phyloP scores from a whole-genome alignment of 2,113 vertebrate species.

The Campylomormyrus numenius region DNA sequence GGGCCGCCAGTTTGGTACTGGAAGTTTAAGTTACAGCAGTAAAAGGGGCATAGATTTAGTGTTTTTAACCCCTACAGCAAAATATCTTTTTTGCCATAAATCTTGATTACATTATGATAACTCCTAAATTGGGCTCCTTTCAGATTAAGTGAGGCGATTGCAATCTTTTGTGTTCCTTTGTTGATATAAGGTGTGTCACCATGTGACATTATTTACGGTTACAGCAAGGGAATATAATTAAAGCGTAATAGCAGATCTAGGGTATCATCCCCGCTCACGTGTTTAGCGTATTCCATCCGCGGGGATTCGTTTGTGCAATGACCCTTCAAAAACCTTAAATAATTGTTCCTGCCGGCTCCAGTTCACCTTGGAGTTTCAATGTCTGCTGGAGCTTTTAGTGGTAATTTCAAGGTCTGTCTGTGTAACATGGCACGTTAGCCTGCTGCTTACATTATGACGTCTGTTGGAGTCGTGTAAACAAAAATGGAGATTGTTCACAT shows the following conservation, averaged over 20 bases:
- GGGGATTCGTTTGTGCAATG: background rate
- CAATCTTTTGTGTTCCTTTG: background rate
- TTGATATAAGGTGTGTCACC: background rate
- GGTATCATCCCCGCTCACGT: background rate
- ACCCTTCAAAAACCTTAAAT: background rate
- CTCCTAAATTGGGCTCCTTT: background rate
- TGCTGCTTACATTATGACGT: background rate
- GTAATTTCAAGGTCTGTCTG: background rate
- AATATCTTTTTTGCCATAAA: background rate
- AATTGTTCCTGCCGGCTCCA: background rate
- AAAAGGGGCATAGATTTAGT: background rate
- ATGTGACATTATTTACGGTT: background rate
- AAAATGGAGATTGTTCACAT: background rate
- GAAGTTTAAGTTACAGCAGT: background rate
- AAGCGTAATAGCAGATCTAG: background rate
- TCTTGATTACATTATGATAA: background rate
- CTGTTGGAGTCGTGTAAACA: background rate
- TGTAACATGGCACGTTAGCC: background rate
- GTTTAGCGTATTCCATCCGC: background rate
- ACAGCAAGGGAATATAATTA: background rate
- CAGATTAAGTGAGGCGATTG: background rate
- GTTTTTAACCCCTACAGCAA: background rate
- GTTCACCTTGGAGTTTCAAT: background rate
- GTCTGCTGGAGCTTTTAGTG: background rate
- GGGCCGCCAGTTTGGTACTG: background rate